phyloP scores from a whole-genome alignment of 2,797 vertebrate genomes.

The Amblyopsis hoosieri region DNA sequence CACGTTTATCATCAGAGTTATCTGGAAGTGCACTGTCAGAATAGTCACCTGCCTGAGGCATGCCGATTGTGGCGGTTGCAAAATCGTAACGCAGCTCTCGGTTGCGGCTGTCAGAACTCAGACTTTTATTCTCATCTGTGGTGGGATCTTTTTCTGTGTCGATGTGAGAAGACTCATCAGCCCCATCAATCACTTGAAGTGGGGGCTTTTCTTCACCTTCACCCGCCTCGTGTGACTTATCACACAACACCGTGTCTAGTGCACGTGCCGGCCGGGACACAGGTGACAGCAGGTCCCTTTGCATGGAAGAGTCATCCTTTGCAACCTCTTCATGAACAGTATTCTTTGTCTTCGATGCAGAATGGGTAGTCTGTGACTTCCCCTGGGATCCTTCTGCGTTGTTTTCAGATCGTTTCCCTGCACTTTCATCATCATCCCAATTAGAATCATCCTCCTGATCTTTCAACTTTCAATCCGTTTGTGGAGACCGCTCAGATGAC shows the following conservation, averaged over 20 bases:
- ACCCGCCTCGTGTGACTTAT: neutral
- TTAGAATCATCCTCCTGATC: constrained; percentile 27
- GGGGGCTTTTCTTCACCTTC: constrained; percentile 32
- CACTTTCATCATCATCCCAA: constrained; percentile 48
- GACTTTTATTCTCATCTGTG: constrained; percentile 50
- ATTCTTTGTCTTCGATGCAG: constrained; percentile 11
- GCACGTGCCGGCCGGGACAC: neutral
- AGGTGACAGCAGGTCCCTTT: constrained; percentile 1
- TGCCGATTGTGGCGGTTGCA: constrained; percentile 40
- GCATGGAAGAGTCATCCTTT: neutral
- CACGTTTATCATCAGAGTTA: constrained; percentile 5
- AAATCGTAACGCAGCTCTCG: constrained; percentile 61
- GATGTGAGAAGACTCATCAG: constrained; percentile 32
- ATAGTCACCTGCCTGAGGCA: constrained; percentile 29
- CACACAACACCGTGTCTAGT: neutral
- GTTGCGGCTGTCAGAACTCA: constrained; percentile 67
- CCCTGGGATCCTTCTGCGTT: neutral
- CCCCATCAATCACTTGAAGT: constrained; percentile 62
- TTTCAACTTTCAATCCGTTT: constrained; percentile 14
- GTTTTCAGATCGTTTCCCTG: neutral
- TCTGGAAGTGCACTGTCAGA: constrained; percentile 14
- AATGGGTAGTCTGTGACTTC: constrained; percentile 1
- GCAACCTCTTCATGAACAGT: neutral
- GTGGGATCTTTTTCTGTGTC: constrained; percentile 29
- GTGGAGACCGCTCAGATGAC: constrained; percentile 14